Conservation (phyloP, 1,140 invertebrate genomes). For the Temnothorax longispinosus region DNA sequence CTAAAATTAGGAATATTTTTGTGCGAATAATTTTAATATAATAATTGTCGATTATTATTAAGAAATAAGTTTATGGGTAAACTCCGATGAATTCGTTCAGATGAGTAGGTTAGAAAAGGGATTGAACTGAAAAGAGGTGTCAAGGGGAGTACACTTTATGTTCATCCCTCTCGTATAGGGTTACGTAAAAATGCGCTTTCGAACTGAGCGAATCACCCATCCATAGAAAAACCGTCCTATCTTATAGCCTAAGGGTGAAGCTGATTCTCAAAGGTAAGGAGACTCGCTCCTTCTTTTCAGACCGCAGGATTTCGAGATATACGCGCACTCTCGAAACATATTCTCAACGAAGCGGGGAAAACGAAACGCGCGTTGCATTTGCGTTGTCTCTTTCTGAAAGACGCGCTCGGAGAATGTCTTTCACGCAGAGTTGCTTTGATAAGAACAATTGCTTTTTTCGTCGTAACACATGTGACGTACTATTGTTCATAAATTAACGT, state of each 20-base stretch:
- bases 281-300: constrained; percentile 29
- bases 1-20: not conserved
- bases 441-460: not conserved
- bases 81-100: not conserved
- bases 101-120: constrained; percentile 13
- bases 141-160: constrained; percentile 29
- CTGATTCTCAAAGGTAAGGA: constrained; percentile 62
- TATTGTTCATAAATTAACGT: not conserved
- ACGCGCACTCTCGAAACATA: constrained; percentile 46
- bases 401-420: not conserved
- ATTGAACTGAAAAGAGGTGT: constrained; percentile 40
- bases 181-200: constrained; percentile 72
- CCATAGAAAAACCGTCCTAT: constrained; percentile 62
- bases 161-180: constrained; percentile 58
- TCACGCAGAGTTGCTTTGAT: constrained; percentile 6
- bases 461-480: not conserved
- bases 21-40: not conserved
- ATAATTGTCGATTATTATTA: constrained; percentile 19
- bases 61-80: constrained; percentile 61
- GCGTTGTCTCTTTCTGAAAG: not conserved
- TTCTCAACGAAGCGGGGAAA: constrained; percentile 53
- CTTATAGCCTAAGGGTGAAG: constrained; percentile 41
- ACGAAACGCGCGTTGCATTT: constrained; percentile 8
- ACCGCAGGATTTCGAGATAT: constrained; percentile 48
- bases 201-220: constrained; percentile 68